Percentiles rank a stretch among this genome's conserved stretches.
Evolutionary conservation across 2,888 invertebrate genomes (phyloP).

Genomic region (Mesorhabditis belari): DNA sequence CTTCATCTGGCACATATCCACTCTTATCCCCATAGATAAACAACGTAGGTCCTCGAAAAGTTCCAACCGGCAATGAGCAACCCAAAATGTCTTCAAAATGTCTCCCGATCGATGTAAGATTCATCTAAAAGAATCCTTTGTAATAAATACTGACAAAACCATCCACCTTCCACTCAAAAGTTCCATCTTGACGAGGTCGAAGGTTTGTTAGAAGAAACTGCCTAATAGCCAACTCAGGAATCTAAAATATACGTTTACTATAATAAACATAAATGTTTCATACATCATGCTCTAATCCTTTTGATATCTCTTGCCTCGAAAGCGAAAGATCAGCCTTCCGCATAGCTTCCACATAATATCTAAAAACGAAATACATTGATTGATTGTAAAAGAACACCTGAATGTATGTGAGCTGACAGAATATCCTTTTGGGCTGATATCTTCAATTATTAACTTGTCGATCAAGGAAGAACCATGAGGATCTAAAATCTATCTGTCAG

Average conservation of each 20-base stretch:
- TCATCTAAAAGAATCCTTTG: constrained; percentile 74
- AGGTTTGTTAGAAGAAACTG: constrained; percentile 81
- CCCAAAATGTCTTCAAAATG: constrained; percentile 62
- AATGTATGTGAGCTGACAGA: constrained; percentile 9
- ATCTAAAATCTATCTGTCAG: background rate
- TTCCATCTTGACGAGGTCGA: constrained; percentile 52
- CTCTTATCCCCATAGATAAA: constrained; percentile 80
- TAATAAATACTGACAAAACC: constrained; percentile 34
- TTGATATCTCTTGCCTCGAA: constrained; percentile 27
- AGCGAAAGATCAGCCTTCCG: constrained; percentile 26
- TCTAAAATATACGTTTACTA: constrained; percentile 16
- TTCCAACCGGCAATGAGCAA: constrained; percentile 5
- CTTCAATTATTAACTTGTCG: constrained; percentile 32
- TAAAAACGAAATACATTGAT: constrained; percentile 16
- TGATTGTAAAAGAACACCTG: background rate
- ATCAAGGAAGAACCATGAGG: constrained; percentile 4
- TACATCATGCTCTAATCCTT: constrained; percentile 13
- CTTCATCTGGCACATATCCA: constrained; percentile 63
- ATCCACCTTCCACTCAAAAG: constrained; percentile 52
- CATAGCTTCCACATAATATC: constrained; percentile 32
- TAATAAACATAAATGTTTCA: background rate
- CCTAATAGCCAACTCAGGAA: constrained; percentile 64
- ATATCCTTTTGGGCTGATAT: constrained; percentile 40
- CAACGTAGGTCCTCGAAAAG: constrained; percentile 68
- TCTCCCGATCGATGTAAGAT: constrained; percentile 67